phyloP scores from a whole-genome alignment of 2,797 vertebrate genomes.

The Labeo calbasu region DNA sequence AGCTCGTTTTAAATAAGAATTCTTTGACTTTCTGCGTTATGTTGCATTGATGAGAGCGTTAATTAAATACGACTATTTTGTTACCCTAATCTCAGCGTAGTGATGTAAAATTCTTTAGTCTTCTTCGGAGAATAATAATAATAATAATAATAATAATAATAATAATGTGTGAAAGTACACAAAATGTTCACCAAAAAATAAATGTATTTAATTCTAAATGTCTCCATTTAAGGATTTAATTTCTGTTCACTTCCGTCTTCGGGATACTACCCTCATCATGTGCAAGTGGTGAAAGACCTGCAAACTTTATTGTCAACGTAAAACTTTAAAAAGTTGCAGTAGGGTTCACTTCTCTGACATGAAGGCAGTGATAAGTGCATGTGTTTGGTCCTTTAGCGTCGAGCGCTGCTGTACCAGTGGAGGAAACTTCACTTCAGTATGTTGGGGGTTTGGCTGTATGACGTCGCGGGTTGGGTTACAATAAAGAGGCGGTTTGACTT shows the following conservation, averaged over 20 bases:
- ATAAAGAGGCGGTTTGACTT: conserved; percentile 89
- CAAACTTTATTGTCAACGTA: neutral
- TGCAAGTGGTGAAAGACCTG: neutral
- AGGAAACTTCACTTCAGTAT: conserved; percentile 49
- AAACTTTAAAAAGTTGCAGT: neutral
- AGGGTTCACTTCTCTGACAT: neutral
- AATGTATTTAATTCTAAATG: neutral
- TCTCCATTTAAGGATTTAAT: neutral
- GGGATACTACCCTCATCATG: neutral
- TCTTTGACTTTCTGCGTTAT: conserved; percentile 21
- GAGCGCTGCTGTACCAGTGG: conserved; percentile 38
- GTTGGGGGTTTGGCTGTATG: conserved; percentile 76
- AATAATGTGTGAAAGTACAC: neutral
- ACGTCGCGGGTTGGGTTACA: conserved; percentile 79
- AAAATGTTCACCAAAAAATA: neutral
- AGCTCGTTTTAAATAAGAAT: conserved; percentile 56
- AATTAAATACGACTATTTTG: conserved; percentile 1
- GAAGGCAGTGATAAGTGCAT: neutral
- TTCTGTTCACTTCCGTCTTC: neutral
- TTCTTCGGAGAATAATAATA: neutral
- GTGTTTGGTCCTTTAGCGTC: conserved; percentile 17
- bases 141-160: neutral
- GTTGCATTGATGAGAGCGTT: conserved; percentile 2
- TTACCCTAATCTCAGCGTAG: neutral
- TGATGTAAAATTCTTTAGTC: neutral